A percentile compares a stretch with the other conserved stretches of the same genome.
phyloP scores from a whole-genome alignment of 2,888 invertebrate species.

The Cylloceria caligata region DNA sequence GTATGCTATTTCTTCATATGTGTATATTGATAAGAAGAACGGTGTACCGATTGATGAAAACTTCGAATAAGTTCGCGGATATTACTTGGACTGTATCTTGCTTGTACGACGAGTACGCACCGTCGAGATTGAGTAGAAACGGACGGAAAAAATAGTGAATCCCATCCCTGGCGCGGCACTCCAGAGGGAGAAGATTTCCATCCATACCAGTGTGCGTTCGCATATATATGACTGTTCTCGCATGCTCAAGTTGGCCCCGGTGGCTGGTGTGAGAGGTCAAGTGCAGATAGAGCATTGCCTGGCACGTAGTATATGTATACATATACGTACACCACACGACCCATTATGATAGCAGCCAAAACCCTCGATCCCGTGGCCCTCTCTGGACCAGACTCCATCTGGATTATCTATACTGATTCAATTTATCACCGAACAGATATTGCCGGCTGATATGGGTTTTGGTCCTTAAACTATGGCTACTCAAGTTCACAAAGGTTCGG shows the following conservation, averaged over 20 bases:
- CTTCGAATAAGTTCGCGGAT: conserved; percentile 61
- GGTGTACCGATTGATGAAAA: conserved; percentile 39
- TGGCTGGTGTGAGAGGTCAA: conserved; percentile 62
- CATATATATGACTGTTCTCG: background rate
- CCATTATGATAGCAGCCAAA: conserved; percentile 78
- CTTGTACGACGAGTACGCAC: conserved; percentile 52
- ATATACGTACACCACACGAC: conserved; percentile 62
- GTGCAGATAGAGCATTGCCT: conserved; percentile 65
- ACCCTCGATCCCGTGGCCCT: conserved; percentile 73
- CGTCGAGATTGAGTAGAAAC: conserved; percentile 14
- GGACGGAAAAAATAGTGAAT: conserved; percentile 34
- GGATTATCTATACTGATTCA: conserved; percentile 83
- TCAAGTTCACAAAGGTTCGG: conserved; percentile 76
- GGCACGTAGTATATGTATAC: conserved; percentile 52
- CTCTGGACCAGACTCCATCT: conserved; percentile 78
- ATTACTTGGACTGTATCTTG: conserved; percentile 68
- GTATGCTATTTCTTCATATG: background rate
- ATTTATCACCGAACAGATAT: conserved; percentile 82
- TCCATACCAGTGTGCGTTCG: conserved; percentile 20
- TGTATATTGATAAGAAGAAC: conserved; percentile 16
- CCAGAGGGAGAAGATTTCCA: conserved; percentile 48
- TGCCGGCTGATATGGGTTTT: conserved; percentile 78
- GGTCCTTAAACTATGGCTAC: conserved; percentile 78
- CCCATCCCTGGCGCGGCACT: conserved; percentile 19
- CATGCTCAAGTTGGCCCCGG: conserved; percentile 39